A percentile compares a stretch with the other conserved stretches of the same genome.
These are phyloP conservation scores for Salvelinus sp. DNA, from an alignment of 2,113 vertebrate species.

Conservation along the genomic window DNA sequence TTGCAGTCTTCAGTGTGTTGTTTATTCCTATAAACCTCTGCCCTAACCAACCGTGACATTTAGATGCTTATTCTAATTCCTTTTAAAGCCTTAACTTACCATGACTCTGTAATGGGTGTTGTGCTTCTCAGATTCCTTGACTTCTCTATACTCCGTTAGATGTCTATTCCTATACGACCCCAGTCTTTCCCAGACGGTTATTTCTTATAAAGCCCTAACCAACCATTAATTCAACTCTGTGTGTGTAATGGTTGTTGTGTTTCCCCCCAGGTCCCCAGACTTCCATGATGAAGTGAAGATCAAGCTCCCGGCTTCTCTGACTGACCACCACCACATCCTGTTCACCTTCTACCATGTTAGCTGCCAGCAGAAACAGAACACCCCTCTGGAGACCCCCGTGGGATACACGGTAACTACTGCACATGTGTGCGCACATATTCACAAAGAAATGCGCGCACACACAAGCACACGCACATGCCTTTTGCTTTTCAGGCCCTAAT, in stretches of 20 bases:
- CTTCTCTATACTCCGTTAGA: too few relatives aligned
- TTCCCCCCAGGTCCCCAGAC: conserved; percentile 87
- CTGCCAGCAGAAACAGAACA: conserved; percentile 98
- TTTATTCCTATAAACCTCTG: conserved; percentile 5
- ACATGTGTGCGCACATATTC: not conserved
- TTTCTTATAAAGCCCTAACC: too few relatives aligned
- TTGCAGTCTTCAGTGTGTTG: conserved; percentile 32
- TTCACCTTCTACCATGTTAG: conserved; percentile 99
- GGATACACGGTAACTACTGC: conserved; percentile 86
- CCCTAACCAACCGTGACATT: too few relatives aligned
- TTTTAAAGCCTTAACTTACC: too few relatives aligned
- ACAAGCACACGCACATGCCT: not conserved
- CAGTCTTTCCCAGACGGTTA: too few relatives aligned
- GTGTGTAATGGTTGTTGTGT: conserved; percentile 6
- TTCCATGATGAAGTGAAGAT: conserved; percentile 98
- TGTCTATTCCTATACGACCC: too few relatives aligned
- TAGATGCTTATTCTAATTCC: too few relatives aligned
- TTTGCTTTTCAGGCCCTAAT: not conserved
- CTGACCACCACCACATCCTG: conserved; percentile 95
- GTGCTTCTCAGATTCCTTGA: too few relatives aligned
- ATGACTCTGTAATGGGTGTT: too few relatives aligned
- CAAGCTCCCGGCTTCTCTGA: conserved; percentile 93
- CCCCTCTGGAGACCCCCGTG: conserved; percentile 94
- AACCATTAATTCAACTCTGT: not conserved
- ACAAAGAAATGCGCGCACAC: too few relatives aligned